Evolutionary conservation across 2,797 vertebrate genomes (phyloP).

Genomic region (Anniella stebbinsi): DNA sequence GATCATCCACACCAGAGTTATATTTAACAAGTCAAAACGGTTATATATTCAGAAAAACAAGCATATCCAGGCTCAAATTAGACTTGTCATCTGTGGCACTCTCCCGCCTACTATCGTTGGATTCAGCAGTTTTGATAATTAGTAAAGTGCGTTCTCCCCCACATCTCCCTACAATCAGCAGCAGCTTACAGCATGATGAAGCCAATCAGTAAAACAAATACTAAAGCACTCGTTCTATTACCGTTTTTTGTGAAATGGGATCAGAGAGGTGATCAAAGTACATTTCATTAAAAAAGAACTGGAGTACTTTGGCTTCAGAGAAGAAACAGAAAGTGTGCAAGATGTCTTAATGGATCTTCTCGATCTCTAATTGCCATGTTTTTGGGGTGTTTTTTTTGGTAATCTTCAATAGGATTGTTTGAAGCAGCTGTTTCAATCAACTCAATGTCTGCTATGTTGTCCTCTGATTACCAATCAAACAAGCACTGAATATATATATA

Average conservation of each 20-base stretch:
- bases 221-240: constrained; percentile 23
- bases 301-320: constrained; percentile 21
- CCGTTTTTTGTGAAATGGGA: constrained; percentile 41
- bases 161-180: constrained; percentile 28
- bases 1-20: background rate
- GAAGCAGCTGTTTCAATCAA: constrained; percentile 74
- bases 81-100: constrained; percentile 17
- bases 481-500: constrained; percentile 37
- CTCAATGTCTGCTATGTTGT: constrained; percentile 60
- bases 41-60: background rate
- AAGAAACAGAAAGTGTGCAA: constrained; percentile 31
- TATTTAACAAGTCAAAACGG: constrained; percentile 32
- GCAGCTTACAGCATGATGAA: constrained; percentile 34
- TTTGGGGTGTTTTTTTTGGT: constrained; percentile 31
- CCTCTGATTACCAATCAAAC: constrained; percentile 70
- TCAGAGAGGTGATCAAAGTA: constrained; percentile 34
- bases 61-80: constrained; percentile 29
- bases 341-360: constrained; percentile 45
- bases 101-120: constrained; percentile 18
- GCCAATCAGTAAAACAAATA: constrained; percentile 50
- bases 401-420: constrained; percentile 67
- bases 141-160: background rate
- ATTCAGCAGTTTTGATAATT: constrained; percentile 41
- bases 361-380: constrained; percentile 29
- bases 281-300: constrained; percentile 42